Percentiles rank a stretch among this genome's conserved stretches.
These are phyloP conservation scores for Eueremaeus valkanovi DNA, from an alignment of 2,888 invertebrate genomes.

Conservation along the genomic window DNA sequence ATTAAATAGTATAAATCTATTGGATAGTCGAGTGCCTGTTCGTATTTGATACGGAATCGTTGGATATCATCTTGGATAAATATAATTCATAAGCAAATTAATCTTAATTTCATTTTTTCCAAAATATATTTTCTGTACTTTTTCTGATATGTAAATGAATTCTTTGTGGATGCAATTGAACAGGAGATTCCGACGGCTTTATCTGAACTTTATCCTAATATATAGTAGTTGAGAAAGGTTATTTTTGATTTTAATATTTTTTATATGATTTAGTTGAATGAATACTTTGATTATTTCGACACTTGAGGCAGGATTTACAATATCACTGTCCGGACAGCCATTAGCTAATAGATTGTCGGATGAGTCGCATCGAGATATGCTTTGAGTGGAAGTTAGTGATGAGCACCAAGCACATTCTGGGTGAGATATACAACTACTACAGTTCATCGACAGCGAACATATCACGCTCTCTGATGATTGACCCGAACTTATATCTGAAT, in stretches of 20 bases:
- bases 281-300: constrained; percentile 54
- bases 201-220: constrained; percentile 57
- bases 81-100: not conserved
- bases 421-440: not conserved
- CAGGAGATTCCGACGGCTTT: constrained; percentile 52
- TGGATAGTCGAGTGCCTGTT: constrained; percentile 85
- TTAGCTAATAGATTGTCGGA: constrained; percentile 54
- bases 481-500: not conserved
- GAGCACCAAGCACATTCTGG: not conserved
- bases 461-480: not conserved
- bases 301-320: constrained; percentile 65
- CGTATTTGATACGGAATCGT: constrained; percentile 59
- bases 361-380: constrained; percentile 52
- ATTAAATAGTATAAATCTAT: constrained; percentile 98
- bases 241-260: too few species aligned
- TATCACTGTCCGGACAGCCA: constrained; percentile 62
- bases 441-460: not conserved
- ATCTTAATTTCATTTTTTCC: too few species aligned
- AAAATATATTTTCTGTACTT: too few species aligned
- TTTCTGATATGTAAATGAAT: constrained; percentile 43
- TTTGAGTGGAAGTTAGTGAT: not conserved
- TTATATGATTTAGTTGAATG: not conserved
- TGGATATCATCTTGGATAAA: constrained; percentile 53
- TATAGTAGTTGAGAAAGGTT: too few species aligned
- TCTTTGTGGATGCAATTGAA: constrained; percentile 45